Percentiles rank a stretch among this genome's conserved stretches.
Conservation (phyloP, 30 jellyfish, hydroid and myxozoan species). For the Morbakka virulenta region DNA sequence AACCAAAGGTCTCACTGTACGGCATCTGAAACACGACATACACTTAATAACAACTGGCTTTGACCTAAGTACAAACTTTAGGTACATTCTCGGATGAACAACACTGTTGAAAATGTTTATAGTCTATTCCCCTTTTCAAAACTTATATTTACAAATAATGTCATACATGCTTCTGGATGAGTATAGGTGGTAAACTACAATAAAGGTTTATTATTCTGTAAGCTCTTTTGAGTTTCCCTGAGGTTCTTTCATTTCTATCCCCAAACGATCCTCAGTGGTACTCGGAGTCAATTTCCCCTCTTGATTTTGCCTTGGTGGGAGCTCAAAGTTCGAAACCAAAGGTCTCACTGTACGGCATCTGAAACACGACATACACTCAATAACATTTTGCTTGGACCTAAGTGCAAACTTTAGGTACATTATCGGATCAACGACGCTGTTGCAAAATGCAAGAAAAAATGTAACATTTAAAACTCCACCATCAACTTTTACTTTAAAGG, state of each 20-base stretch:
- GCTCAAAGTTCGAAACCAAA: neutral
- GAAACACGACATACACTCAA: neutral
- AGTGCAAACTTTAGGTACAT: neutral
- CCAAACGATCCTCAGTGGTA: too few species aligned
- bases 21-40: neutral
- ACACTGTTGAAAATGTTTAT: neutral
- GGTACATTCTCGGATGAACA: neutral
- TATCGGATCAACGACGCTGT: neutral
- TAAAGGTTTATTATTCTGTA: too few species aligned
- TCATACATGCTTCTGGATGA: too few species aligned
- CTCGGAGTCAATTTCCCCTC: too few species aligned
- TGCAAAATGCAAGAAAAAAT: neutral
- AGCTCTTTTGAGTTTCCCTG: too few species aligned
- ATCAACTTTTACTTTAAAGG: neutral
- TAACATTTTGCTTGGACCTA: neutral
- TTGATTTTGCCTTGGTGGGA: too few species aligned
- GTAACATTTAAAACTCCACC: neutral
- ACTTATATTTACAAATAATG: too few species aligned
- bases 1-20: neutral
- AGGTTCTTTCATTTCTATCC: too few species aligned
- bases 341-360: neutral
- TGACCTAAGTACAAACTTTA: neutral
- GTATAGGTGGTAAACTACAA: too few species aligned
- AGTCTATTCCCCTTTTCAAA: too few species aligned
- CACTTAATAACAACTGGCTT: neutral